Percentiles rank a stretch among this genome's conserved stretches.
These are phyloP conservation scores for Didymodactylos carnosus DNA, from an alignment of 2,888 invertebrate genomes.

Conservation along the genomic window DNA sequence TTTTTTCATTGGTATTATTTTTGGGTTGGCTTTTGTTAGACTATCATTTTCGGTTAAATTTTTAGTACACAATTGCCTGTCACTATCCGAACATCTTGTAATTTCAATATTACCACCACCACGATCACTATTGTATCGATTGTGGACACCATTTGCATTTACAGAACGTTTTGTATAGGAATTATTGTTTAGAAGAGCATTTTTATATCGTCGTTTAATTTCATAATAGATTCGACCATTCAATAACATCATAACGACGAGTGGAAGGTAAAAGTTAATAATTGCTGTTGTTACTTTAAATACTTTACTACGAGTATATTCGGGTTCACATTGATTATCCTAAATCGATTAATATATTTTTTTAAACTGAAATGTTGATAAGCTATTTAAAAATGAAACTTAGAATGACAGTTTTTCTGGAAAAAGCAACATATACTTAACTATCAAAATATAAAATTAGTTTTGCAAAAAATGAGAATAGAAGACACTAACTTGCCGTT, in stretches of 20 bases:
- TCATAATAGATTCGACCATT: slow-evolving; percentile 37
- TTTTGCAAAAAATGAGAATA: too few species aligned
- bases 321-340: slow-evolving; percentile 36
- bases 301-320: slow-evolving; percentile 36
- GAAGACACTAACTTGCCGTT: too few species aligned
- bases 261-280: slow-evolving; percentile 39
- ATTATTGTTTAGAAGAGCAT: not conserved
- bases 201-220: slow-evolving; percentile 34
- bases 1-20: not conserved
- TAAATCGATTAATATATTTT: not conserved
- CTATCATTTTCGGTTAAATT: not conserved
- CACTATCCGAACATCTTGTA: not conserved
- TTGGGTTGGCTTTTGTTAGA: not conserved
- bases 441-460: too few species aligned
- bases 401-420: too few species aligned
- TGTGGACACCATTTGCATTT: too few species aligned
- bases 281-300: slow-evolving; percentile 38
- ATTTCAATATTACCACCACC: too few species aligned
- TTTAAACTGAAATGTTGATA: not conserved
- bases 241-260: slow-evolving; percentile 36
- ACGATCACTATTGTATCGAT: too few species aligned
- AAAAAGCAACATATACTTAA: too few species aligned
- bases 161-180: not conserved
- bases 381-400: not conserved
- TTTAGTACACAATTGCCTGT: not conserved